Evolutionary conservation across 2,888 invertebrate genomes (phyloP), one percentile per base, ranked within the genome.

Genomic region (Uloborus plumipes): DNA sequence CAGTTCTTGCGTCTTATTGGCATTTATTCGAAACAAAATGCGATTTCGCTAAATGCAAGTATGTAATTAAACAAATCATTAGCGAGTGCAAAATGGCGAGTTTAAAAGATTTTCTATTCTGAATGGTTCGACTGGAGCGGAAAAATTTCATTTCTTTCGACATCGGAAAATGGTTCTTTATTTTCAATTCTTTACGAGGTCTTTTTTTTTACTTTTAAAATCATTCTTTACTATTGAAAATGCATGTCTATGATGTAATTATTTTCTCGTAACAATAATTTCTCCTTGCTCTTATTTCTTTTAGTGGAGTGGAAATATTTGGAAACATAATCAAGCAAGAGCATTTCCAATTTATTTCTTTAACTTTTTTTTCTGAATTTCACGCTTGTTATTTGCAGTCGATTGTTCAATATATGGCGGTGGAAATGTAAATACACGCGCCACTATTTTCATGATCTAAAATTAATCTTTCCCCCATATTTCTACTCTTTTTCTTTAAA

Each of bases 11-110:
- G 53, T 74, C 80, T 67, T 80, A 80, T 80, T 80, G 80, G 80
- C 80, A 80, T 80, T 67, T 80, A 80, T 80, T 62, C 67, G 80
- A 80, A 80, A 80, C 74, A 80, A 74, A 80, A 80, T 55, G 74
- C 74, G 47, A 62, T 62, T 71, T 74, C 64, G 69, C 69, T 59
- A 77, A 72, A 74, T 69, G 73, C 62, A 64, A 80, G 74, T 74
- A 69, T 80, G 74, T 69, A 80, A 80, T 80, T 80, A 80, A 74
- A 74, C 67, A 80, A 74, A 80, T 80, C 80, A 80, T 80, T 80
- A 80, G 80, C 80, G 69, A 70, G 49, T n/a, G 69, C 69, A 74
- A 74, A 74, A 80, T 69, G 69, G 74, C 61, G 64, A n/a, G 20
- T 77, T 77, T 77, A 77, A 77, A 77, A 70, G 77, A 77, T 77